Percentiles rank a stretch among this genome's conserved stretches.
Evolutionary conservation across 2,797 vertebrate genomes (phyloP).

Genomic region (Acipenser oxyrinchus): DNA sequence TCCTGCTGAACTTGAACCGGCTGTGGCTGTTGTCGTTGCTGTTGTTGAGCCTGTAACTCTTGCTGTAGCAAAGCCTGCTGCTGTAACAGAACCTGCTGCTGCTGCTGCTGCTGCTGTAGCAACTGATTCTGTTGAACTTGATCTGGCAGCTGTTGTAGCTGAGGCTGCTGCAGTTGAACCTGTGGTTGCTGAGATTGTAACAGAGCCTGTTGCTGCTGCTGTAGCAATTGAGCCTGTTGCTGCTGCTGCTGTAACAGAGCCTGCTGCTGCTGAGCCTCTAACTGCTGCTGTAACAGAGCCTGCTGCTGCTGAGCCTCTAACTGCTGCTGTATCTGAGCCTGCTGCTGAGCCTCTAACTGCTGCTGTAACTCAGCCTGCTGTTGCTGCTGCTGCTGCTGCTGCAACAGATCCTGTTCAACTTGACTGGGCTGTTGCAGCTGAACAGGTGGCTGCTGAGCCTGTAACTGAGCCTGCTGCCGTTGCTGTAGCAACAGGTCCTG

Average conservation of each 20-base stretch:
- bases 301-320: constrained; percentile 2
- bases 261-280: constrained; percentile 1
- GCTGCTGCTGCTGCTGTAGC: neutral
- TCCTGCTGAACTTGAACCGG: constrained; percentile 35
- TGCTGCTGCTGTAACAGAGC: constrained; percentile 4
- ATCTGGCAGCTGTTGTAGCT: constrained; percentile 13
- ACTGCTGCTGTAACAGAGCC: neutral
- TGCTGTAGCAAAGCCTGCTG: neutral
- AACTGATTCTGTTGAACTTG: constrained; percentile 14
- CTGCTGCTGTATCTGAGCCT: constrained; percentile 18
- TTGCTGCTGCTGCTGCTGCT: constrained; percentile 28
- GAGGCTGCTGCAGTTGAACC: constrained; percentile 30
- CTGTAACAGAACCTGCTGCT: constrained; percentile 11
- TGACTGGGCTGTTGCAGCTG: constrained; percentile 24
- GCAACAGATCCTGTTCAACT: constrained; percentile 26
- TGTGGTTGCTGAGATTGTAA: constrained; percentile 27
- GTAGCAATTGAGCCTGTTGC: neutral
- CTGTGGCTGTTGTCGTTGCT: constrained; percentile 32
- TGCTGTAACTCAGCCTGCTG: constrained; percentile 35
- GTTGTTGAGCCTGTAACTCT: constrained; percentile 33
- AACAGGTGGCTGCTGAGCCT: constrained; percentile 26
- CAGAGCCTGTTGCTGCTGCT: no score
- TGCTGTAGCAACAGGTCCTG: constrained; percentile 14
- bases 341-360: constrained; percentile 25
- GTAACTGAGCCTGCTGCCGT: constrained; percentile 36